Evolutionary conservation across 2,113 vertebrate species (phyloP).

Genomic region (Daphoenositta chrysoptera): DNA sequence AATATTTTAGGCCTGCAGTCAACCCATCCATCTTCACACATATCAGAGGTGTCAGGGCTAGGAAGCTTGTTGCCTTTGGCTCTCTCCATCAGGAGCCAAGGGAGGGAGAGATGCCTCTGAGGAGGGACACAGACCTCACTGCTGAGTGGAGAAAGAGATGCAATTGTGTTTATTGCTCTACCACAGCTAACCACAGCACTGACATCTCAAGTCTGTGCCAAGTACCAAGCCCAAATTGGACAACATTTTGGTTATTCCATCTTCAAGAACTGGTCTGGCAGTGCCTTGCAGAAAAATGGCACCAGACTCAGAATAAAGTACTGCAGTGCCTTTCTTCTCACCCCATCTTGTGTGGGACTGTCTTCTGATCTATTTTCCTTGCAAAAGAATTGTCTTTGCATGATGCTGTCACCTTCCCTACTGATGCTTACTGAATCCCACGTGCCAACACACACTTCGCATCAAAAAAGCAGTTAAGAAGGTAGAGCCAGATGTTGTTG

Average conservation of each 20-base stretch:
- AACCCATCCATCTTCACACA: slow-evolving; percentile 49
- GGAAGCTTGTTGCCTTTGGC: slow-evolving; percentile 46
- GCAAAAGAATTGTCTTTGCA: not conserved
- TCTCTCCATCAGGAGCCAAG: not conserved
- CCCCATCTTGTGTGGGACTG: not conserved
- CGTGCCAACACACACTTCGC: not conserved
- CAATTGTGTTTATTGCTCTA: not conserved
- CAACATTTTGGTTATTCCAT: not conserved
- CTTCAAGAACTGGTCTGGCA: not conserved
- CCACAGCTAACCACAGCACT: not conserved
- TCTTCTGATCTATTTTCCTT: not conserved
- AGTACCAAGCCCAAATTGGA: not conserved
- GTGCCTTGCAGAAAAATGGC: not conserved
- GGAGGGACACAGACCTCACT: not conserved
- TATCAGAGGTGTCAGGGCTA: slow-evolving; percentile 38
- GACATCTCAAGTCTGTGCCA: not conserved
- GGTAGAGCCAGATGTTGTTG: slow-evolving; percentile 16
- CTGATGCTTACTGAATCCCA: not conserved
- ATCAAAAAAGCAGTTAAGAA: not conserved
- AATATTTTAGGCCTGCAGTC: slow-evolving; percentile 40
- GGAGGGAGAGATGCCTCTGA: not conserved
- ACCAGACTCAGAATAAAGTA: not conserved
- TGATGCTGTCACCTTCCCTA: not conserved
- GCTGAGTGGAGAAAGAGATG: not conserved
- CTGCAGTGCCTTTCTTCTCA: not conserved